Conservation (phyloP, 2,113 vertebrate species). For the Fregetta grallaria region DNA sequence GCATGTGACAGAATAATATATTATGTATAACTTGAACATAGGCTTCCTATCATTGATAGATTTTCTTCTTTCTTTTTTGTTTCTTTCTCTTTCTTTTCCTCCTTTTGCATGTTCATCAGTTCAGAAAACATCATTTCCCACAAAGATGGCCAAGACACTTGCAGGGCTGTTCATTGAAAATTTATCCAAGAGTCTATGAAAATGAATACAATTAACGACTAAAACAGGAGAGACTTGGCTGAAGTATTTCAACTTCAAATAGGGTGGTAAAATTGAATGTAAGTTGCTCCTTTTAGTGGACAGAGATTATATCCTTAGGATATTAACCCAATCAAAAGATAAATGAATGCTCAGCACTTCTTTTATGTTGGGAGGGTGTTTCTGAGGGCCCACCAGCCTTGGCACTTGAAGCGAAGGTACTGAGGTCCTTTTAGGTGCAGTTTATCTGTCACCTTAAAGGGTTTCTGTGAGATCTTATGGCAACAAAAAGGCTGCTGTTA, state of each 20-base stretch:
- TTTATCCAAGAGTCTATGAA: not conserved
- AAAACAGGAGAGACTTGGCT: not conserved
- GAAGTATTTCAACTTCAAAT: not conserved
- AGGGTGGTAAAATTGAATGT: not conserved
- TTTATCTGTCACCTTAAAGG: not conserved
- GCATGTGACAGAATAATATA: not conserved
- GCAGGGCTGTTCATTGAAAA: not conserved
- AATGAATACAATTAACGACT: not conserved
- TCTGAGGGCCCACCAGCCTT: not conserved
- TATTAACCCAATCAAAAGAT: not conserved
- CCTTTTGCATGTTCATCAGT: not conserved
- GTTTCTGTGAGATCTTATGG: not conserved
- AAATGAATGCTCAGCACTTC: not conserved
- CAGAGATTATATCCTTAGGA: not conserved
- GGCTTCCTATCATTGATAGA: not conserved
- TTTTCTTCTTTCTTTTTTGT: not conserved
- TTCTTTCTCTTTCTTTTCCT: not conserved
- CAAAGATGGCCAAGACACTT: not conserved
- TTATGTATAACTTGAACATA: not conserved
- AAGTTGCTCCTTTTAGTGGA: not conserved
- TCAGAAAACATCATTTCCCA: not conserved
- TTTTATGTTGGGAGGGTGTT: not conserved
- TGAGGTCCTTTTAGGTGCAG: not conserved
- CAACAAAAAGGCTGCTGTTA: not conserved
- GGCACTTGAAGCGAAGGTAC: not conserved